Conservation (phyloP, 2,888 invertebrate genomes). For the Oxystoma pomonae region DNA sequence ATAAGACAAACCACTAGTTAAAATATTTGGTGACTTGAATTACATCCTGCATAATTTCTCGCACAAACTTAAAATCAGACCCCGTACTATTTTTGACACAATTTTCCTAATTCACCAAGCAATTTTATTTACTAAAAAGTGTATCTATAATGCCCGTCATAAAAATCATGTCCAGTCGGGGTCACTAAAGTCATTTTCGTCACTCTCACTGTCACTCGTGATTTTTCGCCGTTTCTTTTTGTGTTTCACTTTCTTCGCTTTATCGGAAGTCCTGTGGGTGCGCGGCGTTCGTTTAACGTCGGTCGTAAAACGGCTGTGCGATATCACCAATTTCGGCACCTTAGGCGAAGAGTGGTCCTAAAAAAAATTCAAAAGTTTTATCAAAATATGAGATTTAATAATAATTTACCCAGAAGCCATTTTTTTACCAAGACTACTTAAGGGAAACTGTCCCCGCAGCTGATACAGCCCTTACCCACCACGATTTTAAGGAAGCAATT, state of each 20-base stretch:
- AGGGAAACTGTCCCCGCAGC: too few species aligned
- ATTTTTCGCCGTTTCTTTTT: constrained; percentile 57
- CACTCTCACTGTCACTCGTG: constrained; percentile 57
- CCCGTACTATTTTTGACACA: too few species aligned
- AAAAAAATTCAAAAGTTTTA: too few species aligned
- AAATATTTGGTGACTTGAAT: too few species aligned
- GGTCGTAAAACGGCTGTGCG: constrained; percentile 46
- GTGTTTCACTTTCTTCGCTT: constrained; percentile 49
- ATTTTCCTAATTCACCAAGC: not conserved
- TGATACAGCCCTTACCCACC: too few species aligned
- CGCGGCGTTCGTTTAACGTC: constrained; percentile 44
- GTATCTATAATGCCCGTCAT: not conserved
- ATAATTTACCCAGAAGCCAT: too few species aligned
- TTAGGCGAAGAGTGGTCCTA: constrained; percentile 47
- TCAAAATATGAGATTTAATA: too few species aligned
- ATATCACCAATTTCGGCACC: constrained; percentile 53
- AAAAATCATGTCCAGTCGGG: constrained; percentile 34
- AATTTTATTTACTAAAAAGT: not conserved
- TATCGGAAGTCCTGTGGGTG: constrained; percentile 45
- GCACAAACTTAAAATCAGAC: too few species aligned
- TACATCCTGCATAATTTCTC: too few species aligned
- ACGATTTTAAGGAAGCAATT: too few species aligned
- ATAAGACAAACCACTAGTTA: too few species aligned
- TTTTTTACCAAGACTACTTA: too few species aligned
- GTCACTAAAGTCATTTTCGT: constrained; percentile 63